Base-by-base conservation (phyloP, 53 echinoderm and acorn worm genomes). In the Patiria pectinifera region DNA sequence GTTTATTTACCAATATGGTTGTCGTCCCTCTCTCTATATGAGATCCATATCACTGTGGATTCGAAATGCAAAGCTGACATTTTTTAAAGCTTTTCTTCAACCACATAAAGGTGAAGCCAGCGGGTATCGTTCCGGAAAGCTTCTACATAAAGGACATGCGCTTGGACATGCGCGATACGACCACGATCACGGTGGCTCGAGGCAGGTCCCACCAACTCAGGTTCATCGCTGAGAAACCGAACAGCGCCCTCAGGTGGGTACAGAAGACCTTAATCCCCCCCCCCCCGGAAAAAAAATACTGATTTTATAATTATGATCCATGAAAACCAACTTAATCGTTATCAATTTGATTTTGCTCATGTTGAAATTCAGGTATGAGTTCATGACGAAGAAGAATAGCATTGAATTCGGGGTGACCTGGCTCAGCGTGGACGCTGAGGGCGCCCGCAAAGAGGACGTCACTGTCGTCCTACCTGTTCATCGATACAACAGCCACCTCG, bases 101-200 rank as follows among this genome's bases (percentile, higher is more conserved):
- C 6, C 60, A 59, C 49, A 6, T 11, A 0, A 48, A 93, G 93
- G 93, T 93, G 15, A 93, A 82, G 76, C 84, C 60, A 84, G 93
- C 89, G 13, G 93, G 93, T 61, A 93, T 89, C 59, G 89, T 93
- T 4, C 93, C 93, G 10, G 82, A 93, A 59, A 83, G 83, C 71
- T 84, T 26, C 76, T 93, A 93, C 76, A 80, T 86, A 86, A 85
- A 82, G 6, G 92, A 72, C 16, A 72, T 72, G 72, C 18, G 72
- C 21, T 7, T 72, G 8, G 72, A 72, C 24, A 72, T 72, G 72
- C 72, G 16, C 5, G 72, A 72, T 18, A 72, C 72, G 9, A 72
- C 72, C 8, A 72, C 72, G 72, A 72, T 72, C 19, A n/a, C 72
- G 4, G 72, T 72, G 8, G 72, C 9, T 72, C 72, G 72, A 7